phyloP scores from a whole-genome alignment of 2,888 invertebrate species.

The Campoplex capitator region DNA sequence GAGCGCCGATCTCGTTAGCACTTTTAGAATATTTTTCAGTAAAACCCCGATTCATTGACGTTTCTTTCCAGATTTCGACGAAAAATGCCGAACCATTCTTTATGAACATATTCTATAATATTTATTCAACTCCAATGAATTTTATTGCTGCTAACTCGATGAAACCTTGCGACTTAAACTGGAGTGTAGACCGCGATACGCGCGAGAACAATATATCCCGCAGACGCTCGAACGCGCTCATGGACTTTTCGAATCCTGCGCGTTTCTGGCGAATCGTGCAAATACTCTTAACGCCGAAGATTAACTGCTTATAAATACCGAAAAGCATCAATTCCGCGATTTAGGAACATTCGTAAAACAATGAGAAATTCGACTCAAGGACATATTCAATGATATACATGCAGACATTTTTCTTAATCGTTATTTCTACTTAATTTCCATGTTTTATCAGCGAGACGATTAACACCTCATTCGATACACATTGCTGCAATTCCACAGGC shows the following conservation, averaged over 20 bases:
- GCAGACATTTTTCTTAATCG: not conserved
- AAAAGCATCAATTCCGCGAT: not conserved
- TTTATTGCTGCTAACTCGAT: too few species aligned
- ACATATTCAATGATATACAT: not conserved
- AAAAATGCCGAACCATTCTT: not conserved
- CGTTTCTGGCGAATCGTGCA: too few species aligned
- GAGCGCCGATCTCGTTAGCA: not conserved
- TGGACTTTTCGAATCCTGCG: not conserved
- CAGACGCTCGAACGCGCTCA: not conserved
- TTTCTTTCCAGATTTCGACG: not conserved
- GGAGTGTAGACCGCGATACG: not conserved
- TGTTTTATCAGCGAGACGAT: constrained; percentile 44
- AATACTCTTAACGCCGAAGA: not conserved
- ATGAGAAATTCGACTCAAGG: constrained; percentile 11
- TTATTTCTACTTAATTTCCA: constrained; percentile 29
- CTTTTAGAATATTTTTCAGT: not conserved
- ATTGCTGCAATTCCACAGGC: constrained; percentile 6
- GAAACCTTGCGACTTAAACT: not conserved
- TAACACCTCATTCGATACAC: constrained; percentile 38
- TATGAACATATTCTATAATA: not conserved
- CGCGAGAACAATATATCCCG: not conserved
- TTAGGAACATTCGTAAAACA: not conserved
- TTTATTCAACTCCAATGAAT: not conserved
- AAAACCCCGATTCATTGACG: not conserved
- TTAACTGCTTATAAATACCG: not conserved